Base-by-base conservation (phyloP, 2,888 invertebrate genomes). In the Doris montereyensis region DNA sequence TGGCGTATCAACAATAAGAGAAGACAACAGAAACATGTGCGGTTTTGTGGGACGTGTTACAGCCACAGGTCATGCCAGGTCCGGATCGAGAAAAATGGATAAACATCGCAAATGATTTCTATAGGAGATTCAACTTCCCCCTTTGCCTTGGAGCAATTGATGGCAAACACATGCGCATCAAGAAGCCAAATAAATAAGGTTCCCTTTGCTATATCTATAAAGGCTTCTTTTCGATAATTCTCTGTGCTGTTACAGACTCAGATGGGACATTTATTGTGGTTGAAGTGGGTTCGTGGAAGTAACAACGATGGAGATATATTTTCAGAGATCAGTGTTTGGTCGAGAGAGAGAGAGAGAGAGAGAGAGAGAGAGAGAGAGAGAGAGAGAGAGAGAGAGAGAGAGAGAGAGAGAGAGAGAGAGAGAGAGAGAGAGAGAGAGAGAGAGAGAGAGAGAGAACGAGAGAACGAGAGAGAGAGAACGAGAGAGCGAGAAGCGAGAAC, bases 201-300 rank as follows among this genome's bases (percentile, higher is more conserved):
- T 80, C 81, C 13, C 30, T 35, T 57, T 81, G 71, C 79, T 79
- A 80, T 74, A 81, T 70, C 28, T 80, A 81, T 70, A 75, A 77
- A 80, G 79, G 71, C 32, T 62, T 77, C 58, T 77, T 76, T 32
- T 52, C 28, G 24, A 30, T 76, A 10, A 34, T 76, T 52, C 76
- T 76, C 34, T 52, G 67, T 52, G 68, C 77, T 34, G 71, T 78
- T 13, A 72, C 74, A 28, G 57, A 24, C 58, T 65, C 72, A 58
- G 81, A 82, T 71, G 74, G 68, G 72, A 82, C 73, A 26, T 82
- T 82, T 73, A 34, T 82, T 65, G 67, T 65, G 28, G 67, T 65
- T 21, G 67, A 26, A 24, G 28, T 65, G 67, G 67, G 67, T 3
- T 65, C 67, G 67, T 65, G 67, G 67, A 65, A 65, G 67, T 24